phyloP scores from a whole-genome alignment of 2,113 vertebrate genomes.

The Rynchops niger region DNA sequence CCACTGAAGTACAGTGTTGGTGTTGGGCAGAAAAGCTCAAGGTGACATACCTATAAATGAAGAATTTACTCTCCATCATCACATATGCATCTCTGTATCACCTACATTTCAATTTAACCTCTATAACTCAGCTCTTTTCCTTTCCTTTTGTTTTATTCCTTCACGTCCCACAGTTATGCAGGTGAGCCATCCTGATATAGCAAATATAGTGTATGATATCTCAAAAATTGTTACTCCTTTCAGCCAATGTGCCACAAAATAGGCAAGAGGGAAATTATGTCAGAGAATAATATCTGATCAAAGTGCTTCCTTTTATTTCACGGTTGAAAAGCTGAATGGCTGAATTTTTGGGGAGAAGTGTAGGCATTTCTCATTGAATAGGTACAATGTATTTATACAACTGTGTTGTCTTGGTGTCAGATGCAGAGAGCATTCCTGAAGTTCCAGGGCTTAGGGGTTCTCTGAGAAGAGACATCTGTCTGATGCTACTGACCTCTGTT shows the following conservation, averaged over 20 bases:
- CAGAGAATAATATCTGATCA: not conserved
- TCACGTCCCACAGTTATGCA: not conserved
- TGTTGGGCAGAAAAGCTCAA: not conserved
- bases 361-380: not conserved
- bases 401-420: not conserved
- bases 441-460: not conserved
- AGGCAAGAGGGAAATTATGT: not conserved
- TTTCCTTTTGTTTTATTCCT: not conserved
- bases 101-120: not conserved
- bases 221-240: not conserved
- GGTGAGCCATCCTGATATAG: not conserved
- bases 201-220: not conserved
- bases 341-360: not conserved
- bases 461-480: not conserved
- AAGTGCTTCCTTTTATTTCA: not conserved
- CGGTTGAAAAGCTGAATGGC: not conserved
- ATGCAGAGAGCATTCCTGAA: not conserved
- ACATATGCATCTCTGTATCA: not conserved
- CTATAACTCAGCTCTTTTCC: not conserved
- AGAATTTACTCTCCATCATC: not conserved
- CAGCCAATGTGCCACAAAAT: not conserved
- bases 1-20: not conserved
- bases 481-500: not conserved
- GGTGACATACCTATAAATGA: not conserved
- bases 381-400: not conserved